Conservation (phyloP, 2,888 invertebrate genomes). For the Brenthis daphne region DNA sequence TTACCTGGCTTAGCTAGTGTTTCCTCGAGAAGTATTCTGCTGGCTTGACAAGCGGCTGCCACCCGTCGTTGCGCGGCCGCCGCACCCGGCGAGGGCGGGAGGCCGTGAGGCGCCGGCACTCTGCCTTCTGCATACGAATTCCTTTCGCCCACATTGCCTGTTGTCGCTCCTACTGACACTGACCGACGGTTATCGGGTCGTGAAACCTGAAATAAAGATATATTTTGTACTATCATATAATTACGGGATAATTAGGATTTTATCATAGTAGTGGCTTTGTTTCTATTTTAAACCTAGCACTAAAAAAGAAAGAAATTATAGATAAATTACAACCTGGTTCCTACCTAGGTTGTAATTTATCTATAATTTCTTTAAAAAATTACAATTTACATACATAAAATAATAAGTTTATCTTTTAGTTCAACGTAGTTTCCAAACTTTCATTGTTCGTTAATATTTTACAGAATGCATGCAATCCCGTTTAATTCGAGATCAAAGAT, state of each 20-base stretch:
- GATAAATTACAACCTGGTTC: no score
- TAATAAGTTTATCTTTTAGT: background rate
- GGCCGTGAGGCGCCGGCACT: slow-evolving; percentile 71
- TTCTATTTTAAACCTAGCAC: no score
- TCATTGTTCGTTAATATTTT: background rate
- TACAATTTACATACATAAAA: no score
- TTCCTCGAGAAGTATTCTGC: slow-evolving; percentile 87
- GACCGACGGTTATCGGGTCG: slow-evolving; percentile 65
- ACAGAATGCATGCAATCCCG: background rate
- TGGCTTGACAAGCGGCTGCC: slow-evolving; percentile 77
- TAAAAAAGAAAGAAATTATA: no score
- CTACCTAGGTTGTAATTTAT: no score
- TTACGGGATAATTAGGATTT: no score
- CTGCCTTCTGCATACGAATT: slow-evolving; percentile 68
- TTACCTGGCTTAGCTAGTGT: slow-evolving; percentile 82
- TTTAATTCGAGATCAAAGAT: slow-evolving; percentile 19
- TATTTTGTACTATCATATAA: background rate
- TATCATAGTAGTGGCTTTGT: no score
- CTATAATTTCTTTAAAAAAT: no score
- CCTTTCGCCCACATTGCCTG: slow-evolving; percentile 53
- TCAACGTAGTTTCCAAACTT: background rate
- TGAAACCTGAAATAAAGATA: slow-evolving; percentile 57
- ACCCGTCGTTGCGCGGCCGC: slow-evolving; percentile 60
- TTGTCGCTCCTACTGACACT: slow-evolving; percentile 62
- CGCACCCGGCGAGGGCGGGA: slow-evolving; percentile 70